Conservation (phyloP, 2,797 vertebrate genomes). For the Meda fulgida region DNA sequence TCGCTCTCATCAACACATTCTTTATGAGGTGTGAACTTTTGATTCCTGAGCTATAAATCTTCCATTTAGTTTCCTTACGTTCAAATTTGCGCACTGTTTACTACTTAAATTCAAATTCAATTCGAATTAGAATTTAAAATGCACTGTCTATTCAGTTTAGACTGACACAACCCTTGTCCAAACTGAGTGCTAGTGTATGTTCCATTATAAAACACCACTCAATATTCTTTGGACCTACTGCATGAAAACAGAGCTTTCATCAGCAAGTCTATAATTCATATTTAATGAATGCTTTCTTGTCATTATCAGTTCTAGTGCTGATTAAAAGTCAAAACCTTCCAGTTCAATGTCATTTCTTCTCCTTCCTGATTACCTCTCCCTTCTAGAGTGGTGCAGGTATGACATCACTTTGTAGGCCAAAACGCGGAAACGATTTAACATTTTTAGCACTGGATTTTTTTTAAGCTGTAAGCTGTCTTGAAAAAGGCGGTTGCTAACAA, state of each 20-base stretch:
- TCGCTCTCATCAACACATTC: conserved; percentile 47
- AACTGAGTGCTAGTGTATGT: not conserved
- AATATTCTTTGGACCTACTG: not conserved
- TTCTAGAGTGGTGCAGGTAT: not conserved
- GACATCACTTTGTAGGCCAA: too few species aligned
- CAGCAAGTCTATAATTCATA: conserved; percentile 31
- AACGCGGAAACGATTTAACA: too few species aligned
- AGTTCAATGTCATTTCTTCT: conserved; percentile 32
- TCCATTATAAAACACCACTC: conserved; percentile 27
- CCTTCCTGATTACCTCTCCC: conserved; percentile 12
- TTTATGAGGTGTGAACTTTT: conserved; percentile 39
- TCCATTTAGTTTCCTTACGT: too few species aligned
- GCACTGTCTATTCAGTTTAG: not conserved
- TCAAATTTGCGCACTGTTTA: too few species aligned
- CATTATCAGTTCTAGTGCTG: conserved; percentile 24
- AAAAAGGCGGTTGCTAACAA: too few species aligned
- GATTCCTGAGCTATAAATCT: conserved; percentile 1
- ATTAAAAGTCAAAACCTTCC: conserved; percentile 41
- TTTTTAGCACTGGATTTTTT: too few species aligned
- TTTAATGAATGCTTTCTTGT: conserved; percentile 33
- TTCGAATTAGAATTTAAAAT: not conserved
- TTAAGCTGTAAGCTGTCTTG: too few species aligned
- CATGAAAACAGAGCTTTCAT: conserved; percentile 21
- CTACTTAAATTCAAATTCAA: not conserved
- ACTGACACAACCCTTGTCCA: not conserved